A percentile compares a stretch with the other conserved stretches of the same genome.
Conservation (phyloP, 2,113 vertebrate genomes). For the Bubalus kerabau region DNA sequence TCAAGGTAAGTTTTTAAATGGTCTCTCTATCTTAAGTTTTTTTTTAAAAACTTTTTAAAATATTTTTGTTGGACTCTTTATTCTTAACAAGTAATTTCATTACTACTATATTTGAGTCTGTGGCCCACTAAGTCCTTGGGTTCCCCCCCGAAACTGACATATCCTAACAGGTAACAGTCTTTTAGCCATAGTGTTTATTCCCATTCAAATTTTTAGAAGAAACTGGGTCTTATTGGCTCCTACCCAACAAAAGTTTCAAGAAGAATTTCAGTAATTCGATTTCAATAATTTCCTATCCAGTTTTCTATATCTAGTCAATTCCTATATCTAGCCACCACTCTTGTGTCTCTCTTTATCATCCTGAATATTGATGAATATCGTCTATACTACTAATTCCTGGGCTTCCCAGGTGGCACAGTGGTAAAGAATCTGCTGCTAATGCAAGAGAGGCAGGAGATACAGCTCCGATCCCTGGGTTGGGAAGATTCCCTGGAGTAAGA, state of each 20-base stretch:
- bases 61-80: neutral
- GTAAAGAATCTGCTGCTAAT: neutral
- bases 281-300: neutral
- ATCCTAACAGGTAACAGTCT: neutral
- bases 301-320: neutral
- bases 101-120: neutral
- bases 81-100: neutral
- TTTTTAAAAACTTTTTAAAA: neutral
- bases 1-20: neutral
- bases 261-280: neutral
- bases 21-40: neutral
- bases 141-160: neutral
- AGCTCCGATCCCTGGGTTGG: neutral
- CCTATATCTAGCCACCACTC: neutral
- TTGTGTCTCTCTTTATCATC: neutral
- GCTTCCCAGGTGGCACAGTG: neutral
- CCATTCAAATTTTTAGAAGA: neutral
- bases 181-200: neutral
- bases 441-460: neutral
- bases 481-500: neutral
- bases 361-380: neutral
- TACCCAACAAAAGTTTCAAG: neutral
- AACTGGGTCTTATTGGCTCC: neutral
- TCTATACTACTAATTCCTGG: neutral
- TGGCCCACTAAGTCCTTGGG: neutral